Base-by-base conservation (phyloP, 2,113 vertebrate genomes). In the Alethe castanea region DNA sequence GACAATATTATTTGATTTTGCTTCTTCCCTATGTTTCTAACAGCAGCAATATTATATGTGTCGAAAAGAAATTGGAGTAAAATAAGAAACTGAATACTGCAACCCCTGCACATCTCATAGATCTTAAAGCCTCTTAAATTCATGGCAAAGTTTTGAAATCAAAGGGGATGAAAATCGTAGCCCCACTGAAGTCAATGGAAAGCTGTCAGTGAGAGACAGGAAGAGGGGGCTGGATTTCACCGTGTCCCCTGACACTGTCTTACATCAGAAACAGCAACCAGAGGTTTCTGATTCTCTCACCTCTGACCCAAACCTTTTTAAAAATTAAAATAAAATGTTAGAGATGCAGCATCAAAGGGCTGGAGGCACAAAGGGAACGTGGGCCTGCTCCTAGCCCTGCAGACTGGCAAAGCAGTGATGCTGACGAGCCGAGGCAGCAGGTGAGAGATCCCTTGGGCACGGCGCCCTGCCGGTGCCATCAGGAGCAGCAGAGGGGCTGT, bases 1-100 rank as follows among this genome's bases (percentile, higher is more conserved):
- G 53, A 84, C 15, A 78, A 80, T 90, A 95, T 93, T 83, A 91
- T 85, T 94, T 96, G 59, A 72, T 89, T 97, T 96, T 96, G 33
- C 83, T 90, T 84, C 92, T 95, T 89, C 72, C n/a, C 50, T 89
- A 25, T 38, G 12, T 90, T 93, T 95, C 77, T 56, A 78, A 59
- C 72, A 92, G 84, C 33, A 57, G 61, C 86, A 44, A 45, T 78
- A 48, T 76, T 80, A 14, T 9, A 85, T 23, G 20, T 31, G 31
- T n/a, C 77, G 56, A 59, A 79, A 82, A 77, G 8, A 82, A 93
- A 88, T 57, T 54, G 74, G 35, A 13, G 3, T 16, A 77, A 80
- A 92, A 81, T 11, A 74, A 33, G n/a, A 67, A 64, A 50, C 2
- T 48, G 54, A 66, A 88, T 33, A 38, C 18, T 9, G n/a, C 38